Evolutionary conservation across 2,797 vertebrate genomes (phyloP).

Genomic region (Sebastes kiyomatsui): DNA sequence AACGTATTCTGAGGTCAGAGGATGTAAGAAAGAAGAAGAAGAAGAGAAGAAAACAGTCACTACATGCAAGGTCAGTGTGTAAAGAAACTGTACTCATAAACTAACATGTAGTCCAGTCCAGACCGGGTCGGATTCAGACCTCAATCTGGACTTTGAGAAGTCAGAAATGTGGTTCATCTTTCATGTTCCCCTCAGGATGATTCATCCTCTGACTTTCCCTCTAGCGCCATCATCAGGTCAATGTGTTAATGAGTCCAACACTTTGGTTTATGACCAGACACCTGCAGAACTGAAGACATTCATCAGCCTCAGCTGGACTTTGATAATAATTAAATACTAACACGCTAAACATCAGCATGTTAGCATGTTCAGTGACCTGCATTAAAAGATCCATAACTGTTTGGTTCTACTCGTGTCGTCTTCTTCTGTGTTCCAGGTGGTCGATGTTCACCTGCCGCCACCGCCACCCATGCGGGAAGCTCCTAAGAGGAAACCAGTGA

Average conservation of each 20-base stretch:
- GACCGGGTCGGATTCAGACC: neutral
- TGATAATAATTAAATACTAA: too few relatives aligned
- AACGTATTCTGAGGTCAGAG: conserved; percentile 57
- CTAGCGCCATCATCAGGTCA: neutral
- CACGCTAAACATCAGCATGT: neutral
- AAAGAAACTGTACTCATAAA: too few relatives aligned
- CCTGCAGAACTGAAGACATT: too few relatives aligned
- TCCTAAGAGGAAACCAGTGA: conserved; percentile 48
- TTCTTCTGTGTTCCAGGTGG: conserved; percentile 40
- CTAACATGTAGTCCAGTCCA: neutral
- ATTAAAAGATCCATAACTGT: neutral
- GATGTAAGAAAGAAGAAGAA: neutral
- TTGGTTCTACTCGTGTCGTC: neutral
- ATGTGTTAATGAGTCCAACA: neutral
- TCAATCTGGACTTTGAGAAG: too few relatives aligned
- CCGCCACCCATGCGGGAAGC: neutral
- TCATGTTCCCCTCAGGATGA: too few relatives aligned
- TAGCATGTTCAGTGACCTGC: neutral
- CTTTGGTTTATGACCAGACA: neutral
- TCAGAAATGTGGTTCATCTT: neutral
- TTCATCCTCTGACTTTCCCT: neutral
- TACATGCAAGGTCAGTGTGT: conserved; percentile 31
- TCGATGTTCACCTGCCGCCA: neutral
- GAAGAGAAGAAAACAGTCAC: fast-evolving
- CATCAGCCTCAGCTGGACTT: neutral